These are phyloP conservation scores for Sciurus vulgaris DNA, from an alignment of 2,797 vertebrate species.

Conservation along the genomic window DNA sequence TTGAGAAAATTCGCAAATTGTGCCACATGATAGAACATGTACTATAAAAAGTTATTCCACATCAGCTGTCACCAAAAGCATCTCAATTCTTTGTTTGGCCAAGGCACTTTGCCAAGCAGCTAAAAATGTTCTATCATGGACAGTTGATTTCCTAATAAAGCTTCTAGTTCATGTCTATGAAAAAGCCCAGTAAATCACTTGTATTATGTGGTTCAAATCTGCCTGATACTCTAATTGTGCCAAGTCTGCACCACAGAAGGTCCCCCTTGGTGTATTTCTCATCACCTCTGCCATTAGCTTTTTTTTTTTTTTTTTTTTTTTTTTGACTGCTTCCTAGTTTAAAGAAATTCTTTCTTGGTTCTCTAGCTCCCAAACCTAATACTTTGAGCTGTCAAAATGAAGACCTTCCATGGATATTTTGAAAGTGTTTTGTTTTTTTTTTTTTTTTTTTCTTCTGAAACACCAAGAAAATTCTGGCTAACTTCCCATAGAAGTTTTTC, in stretches of 20 bases:
- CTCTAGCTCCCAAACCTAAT: constrained; percentile 52
- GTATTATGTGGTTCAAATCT: not conserved
- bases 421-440: not conserved
- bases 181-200: constrained; percentile 18
- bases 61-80: constrained; percentile 73
- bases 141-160: constrained; percentile 66
- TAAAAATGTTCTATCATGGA: constrained; percentile 66
- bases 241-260: not conserved
- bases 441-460: constrained; percentile 13
- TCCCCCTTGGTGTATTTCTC: not conserved
- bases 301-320: not conserved
- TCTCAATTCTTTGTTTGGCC: constrained; percentile 69
- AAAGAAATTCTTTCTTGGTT: constrained; percentile 20
- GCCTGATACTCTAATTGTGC: not conserved
- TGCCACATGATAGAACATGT: constrained; percentile 63
- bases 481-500: constrained; percentile 29
- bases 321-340: not conserved
- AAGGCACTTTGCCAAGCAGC: constrained; percentile 67
- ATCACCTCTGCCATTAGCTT: not conserved
- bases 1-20: constrained; percentile 75
- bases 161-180: constrained; percentile 4
- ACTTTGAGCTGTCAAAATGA: constrained; percentile 61
- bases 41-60: constrained; percentile 76
- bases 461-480: constrained; percentile 40
- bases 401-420: constrained; percentile 64